A percentile compares a stretch with the other conserved stretches of the same genome.
Evolutionary conservation across 2,888 invertebrate species (phyloP).

Genomic region (Drosophila picticornis): DNA sequence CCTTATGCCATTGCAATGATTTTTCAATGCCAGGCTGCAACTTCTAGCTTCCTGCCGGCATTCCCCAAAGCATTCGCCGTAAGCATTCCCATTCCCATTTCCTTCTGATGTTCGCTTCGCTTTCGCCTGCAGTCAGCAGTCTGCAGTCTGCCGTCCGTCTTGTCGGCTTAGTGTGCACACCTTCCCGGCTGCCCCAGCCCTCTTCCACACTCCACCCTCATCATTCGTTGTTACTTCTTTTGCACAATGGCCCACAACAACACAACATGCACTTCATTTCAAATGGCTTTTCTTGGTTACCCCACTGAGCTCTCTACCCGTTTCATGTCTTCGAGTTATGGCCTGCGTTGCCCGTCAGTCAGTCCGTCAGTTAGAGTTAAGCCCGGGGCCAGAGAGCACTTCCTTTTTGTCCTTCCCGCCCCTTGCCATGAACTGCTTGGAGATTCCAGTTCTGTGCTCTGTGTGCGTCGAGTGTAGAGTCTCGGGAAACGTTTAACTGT

Average conservation of each 20-base stretch:
- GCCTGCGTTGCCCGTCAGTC: conserved; percentile 30
- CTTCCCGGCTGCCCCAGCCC: conserved; percentile 5
- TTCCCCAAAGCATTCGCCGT: conserved; percentile 19
- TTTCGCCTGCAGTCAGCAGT: conserved; percentile 16
- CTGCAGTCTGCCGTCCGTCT: conserved; percentile 65
- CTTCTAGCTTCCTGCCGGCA: conserved; percentile 51
- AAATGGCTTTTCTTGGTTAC: conserved; percentile 61
- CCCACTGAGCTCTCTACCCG: conserved; percentile 42
- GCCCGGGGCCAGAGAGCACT: conserved; percentile 60
- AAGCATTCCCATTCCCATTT: neutral
- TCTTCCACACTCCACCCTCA: neutral
- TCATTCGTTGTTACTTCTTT: conserved; percentile 1
- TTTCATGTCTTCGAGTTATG: conserved; percentile 71
- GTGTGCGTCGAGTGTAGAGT: conserved; percentile 14
- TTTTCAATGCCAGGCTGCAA: conserved; percentile 72
- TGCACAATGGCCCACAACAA: conserved; percentile 49
- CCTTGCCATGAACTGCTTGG: neutral
- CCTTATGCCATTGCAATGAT: conserved; percentile 49
- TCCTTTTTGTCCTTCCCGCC: conserved; percentile 62
- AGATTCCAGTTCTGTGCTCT: neutral
- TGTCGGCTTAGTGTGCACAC: conserved; percentile 69
- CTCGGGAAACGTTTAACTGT: conserved; percentile 79
- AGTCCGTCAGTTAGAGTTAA: conserved; percentile 41
- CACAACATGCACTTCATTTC: conserved; percentile 74
- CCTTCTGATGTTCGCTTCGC: conserved; percentile 6